phyloP scores from a whole-genome alignment of 2,888 invertebrate genomes.

The Andrena marginata region DNA sequence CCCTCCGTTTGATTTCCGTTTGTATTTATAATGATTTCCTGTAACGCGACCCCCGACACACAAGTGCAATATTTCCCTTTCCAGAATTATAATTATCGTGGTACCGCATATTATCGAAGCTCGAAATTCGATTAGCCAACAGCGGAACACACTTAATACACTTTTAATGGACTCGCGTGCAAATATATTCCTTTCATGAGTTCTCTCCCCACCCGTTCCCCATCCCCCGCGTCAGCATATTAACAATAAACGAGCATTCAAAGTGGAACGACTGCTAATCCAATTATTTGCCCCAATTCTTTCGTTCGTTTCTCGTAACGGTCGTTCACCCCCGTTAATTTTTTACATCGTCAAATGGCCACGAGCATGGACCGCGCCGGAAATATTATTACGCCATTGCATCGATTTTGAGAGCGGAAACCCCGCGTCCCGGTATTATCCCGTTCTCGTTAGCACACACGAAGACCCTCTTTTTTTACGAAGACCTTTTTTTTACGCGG shows the following conservation, averaged over 20 bases:
- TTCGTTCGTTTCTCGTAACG: constrained; percentile 30
- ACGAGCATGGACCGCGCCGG: background rate
- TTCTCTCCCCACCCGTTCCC: background rate
- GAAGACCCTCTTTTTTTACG: background rate
- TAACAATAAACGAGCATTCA: constrained; percentile 23
- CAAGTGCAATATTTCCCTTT: constrained; percentile 9
- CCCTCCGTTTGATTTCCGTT: background rate
- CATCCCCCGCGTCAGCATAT: background rate
- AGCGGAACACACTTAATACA: background rate
- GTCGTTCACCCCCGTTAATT: constrained; percentile 29
- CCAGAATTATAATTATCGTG: constrained; percentile 4
- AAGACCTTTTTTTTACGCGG: background rate
- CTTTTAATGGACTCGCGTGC: constrained; percentile 19
- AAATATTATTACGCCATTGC: constrained; percentile 18
- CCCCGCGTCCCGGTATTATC: constrained; percentile 24
- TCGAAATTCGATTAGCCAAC: constrained; percentile 11
- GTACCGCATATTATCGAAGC: background rate
- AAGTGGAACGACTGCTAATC: constrained; percentile 39
- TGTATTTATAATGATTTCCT: constrained; percentile 11
- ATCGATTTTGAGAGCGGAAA: constrained; percentile 8
- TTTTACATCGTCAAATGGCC: constrained; percentile 30
- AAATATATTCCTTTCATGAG: constrained; percentile 19
- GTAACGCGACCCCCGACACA: background rate
- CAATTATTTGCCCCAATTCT: constrained; percentile 54
- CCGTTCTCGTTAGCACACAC: constrained; percentile 20